Evolutionary conservation across 2,888 invertebrate genomes (phyloP).

Genomic region (Xestia xanthographa): DNA sequence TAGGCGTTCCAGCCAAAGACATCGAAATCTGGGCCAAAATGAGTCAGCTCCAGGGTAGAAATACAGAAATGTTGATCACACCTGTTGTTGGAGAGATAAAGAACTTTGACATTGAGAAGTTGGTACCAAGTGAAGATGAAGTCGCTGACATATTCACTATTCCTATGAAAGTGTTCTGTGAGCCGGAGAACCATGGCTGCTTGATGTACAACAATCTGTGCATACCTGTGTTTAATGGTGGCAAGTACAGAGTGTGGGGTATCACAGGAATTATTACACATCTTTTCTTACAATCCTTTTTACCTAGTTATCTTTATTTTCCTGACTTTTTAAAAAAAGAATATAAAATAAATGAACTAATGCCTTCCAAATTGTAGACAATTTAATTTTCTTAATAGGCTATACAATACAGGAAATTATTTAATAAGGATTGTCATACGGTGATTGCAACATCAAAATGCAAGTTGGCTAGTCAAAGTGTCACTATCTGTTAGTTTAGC

Average conservation of each 20-base stretch:
- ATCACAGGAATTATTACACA: conserved; percentile 95
- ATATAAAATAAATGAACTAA: conserved; percentile 77
- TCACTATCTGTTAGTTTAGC: neutral
- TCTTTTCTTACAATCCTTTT: conserved; percentile 87
- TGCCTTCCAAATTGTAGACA: conserved; percentile 62
- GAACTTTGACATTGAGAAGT: conserved; percentile 86
- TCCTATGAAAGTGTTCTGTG: conserved; percentile 92
- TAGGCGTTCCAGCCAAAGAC: conserved; percentile 91
- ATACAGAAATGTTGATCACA: conserved; percentile 90
- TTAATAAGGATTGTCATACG: neutral
- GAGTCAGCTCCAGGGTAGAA: conserved; percentile 77
- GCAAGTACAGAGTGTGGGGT: conserved; percentile 93
- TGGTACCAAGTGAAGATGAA: conserved; percentile 92
- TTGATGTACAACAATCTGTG: conserved; percentile 90
- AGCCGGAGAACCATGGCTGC: conserved; percentile 90
- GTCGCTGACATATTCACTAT: conserved; percentile 95
- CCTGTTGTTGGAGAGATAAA: conserved; percentile 92
- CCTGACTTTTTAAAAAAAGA: conserved; percentile 77
- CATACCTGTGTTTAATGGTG: conserved; percentile 90
- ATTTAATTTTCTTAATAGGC: neutral
- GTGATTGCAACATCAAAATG: neutral
- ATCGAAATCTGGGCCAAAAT: conserved; percentile 93
- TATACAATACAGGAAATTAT: conserved; percentile 4
- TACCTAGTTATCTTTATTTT: conserved; percentile 77
- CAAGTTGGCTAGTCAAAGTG: neutral